Conservation (phyloP, 1,140 invertebrate species). For the Hycleus phaleratus region DNA sequence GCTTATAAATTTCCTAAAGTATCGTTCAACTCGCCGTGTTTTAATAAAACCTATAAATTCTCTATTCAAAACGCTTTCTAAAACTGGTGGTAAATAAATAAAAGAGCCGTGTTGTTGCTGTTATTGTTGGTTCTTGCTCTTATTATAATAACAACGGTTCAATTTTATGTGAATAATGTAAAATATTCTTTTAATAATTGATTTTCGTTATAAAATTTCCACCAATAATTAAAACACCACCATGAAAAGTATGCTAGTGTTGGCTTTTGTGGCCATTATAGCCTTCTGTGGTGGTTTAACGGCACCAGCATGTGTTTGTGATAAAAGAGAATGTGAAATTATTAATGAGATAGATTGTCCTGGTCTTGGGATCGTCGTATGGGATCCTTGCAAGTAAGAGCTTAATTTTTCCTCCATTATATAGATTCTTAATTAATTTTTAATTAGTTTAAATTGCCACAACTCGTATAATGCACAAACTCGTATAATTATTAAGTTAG, state of each 20-base stretch:
- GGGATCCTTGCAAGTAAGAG: constrained; percentile 52
- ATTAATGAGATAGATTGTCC: constrained; percentile 52
- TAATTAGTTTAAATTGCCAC: too few species aligned
- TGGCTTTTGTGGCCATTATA: constrained; percentile 36
- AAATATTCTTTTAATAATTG: neutral
- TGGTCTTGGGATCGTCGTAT: constrained; percentile 50
- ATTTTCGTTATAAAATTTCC: too few species aligned
- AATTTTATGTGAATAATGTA: constrained; percentile 8
- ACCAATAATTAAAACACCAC: too few species aligned
- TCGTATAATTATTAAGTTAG: too few species aligned
- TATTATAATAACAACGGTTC: neutral
- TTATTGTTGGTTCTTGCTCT: neutral
- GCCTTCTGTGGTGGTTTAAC: constrained; percentile 37
- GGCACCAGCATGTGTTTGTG: constrained; percentile 47
- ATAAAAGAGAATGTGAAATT: constrained; percentile 50
- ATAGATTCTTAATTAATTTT: too few species aligned
- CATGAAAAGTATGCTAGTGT: constrained; percentile 38
- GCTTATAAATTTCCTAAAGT: constrained; percentile 5
- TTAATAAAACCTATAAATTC: constrained; percentile 2
- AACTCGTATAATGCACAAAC: too few species aligned
- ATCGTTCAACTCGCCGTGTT: neutral
- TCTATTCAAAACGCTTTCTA: too few species aligned
- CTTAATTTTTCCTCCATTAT: neutral
- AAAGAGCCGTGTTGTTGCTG: neutral
- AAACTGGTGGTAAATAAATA: neutral